These are phyloP conservation scores for Melanostoma scalare DNA, from an alignment of 2,888 invertebrate species.

Conservation along the genomic window DNA sequence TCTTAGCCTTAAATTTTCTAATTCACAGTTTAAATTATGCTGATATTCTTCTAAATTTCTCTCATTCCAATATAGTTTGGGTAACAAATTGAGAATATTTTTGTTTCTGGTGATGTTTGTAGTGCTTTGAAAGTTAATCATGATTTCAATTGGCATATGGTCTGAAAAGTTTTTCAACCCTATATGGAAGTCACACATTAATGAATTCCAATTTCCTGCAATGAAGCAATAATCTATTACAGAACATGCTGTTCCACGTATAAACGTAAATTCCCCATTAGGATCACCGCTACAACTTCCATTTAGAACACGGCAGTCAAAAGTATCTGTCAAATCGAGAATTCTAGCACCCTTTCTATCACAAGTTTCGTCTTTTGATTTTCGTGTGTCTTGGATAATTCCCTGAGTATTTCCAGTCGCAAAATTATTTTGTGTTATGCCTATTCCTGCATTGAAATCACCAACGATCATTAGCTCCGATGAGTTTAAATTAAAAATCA, in stretches of 20 bases:
- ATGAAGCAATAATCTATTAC: slow-evolving; percentile 25
- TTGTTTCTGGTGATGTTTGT: neutral
- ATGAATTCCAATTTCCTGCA: slow-evolving; percentile 15
- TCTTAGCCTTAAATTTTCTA: neutral
- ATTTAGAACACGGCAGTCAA: slow-evolving; percentile 4
- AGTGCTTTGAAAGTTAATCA: neutral
- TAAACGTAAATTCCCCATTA: slow-evolving; percentile 4
- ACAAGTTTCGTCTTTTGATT: neutral
- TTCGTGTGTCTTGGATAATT: neutral
- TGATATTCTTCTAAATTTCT: neutral
- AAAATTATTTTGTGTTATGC: no score
- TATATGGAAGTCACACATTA: slow-evolving; percentile 5
- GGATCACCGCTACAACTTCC: slow-evolving; percentile 19
- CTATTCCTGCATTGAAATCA: no score
- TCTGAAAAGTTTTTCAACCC: slow-evolving; percentile 10
- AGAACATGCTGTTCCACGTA: slow-evolving; percentile 16
- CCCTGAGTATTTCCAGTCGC: neutral
- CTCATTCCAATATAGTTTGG: neutral
- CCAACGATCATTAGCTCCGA: no score
- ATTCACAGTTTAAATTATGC: neutral
- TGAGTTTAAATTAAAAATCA: no score
- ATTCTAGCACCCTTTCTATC: neutral
- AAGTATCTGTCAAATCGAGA: slow-evolving; percentile 7
- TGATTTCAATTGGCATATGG: slow-evolving; percentile 16
- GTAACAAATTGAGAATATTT: neutral